Evolutionary conservation across 2,888 invertebrate genomes (phyloP), one percentile per base, ranked within the genome.

Genomic region (Lithosia quadra): DNA sequence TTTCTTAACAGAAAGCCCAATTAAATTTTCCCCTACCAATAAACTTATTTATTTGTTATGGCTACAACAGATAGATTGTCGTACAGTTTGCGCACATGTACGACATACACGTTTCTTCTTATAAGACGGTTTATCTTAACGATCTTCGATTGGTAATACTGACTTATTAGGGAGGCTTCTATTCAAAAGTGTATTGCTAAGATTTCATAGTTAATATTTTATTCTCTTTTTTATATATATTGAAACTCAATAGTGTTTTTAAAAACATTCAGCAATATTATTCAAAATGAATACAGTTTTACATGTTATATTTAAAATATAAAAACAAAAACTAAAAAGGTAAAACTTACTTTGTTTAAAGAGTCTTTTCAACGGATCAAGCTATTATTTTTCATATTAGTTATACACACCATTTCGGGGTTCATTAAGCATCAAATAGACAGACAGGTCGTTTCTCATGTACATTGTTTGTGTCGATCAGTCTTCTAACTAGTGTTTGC

Each of bases 401-500:
- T 88, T 88, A 87, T 86, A 86, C 86, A 88, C 89, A 90, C 87
- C 78, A 88, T 90, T 89, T 87, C 86, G 77, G 83, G 80, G 90
- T 90, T 92, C 91, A 92, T 92, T 92, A 92, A 90, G 88, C 87
- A 86, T 90, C 88, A 89, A 84, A 88, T 87, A 80, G 77, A 74
- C 74, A 74, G 91, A 90, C 90, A 90, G 92, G 86, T 91, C 91
- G 90, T 93, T 92, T 91, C 83, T 91, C 91, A 92, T 76, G 80
- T 71, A 81, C 85, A 89, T 92, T 92, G 92, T 93, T 90, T 89
- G 88, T 88, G 86, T 84, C 87, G 76, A 83, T 84, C 85, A 87
- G 85, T 84, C 82, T 83, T 83, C 21, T 88, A 88, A 89, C 86
- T 86, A 88, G 92, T 94, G 93, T 94, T 94, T 94, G 93, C 92